A percentile compares a stretch with the other conserved stretches of the same genome.
Conservation (phyloP, 1,140 invertebrate genomes). For the Polyergus mexicanus region DNA sequence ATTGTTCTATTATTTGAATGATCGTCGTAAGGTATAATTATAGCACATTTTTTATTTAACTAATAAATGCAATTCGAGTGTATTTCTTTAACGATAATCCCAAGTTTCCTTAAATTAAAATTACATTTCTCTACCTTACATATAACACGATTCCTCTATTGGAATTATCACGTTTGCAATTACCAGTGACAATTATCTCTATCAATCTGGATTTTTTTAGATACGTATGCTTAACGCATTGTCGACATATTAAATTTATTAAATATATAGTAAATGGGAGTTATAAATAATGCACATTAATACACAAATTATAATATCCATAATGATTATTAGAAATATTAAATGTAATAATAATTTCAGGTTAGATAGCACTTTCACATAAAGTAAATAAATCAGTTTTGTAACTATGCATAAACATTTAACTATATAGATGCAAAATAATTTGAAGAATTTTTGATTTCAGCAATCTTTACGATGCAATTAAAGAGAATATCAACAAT, state of each 20-base stretch:
- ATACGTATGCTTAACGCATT: slow-evolving; percentile 17
- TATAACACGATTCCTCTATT: slow-evolving; percentile 69
- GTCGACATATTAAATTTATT: slow-evolving; percentile 29
- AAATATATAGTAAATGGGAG: slow-evolving; percentile 11
- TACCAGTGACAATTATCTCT: slow-evolving; percentile 50
- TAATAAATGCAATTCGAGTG: slow-evolving; percentile 74
- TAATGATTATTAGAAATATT: not conserved
- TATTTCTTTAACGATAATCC: slow-evolving; percentile 58
- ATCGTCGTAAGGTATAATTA: slow-evolving; percentile 61
- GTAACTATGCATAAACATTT: slow-evolving; percentile 8
- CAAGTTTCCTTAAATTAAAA: slow-evolving; percentile 66
- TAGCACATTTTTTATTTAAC: slow-evolving; percentile 68
- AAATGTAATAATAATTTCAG: slow-evolving; percentile 23
- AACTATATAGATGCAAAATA: slow-evolving; percentile 4
- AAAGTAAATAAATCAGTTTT: slow-evolving; percentile 1
- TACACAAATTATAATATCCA: not conserved
- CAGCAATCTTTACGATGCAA: not conserved
- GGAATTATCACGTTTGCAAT: slow-evolving; percentile 77
- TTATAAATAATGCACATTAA: not conserved
- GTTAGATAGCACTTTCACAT: slow-evolving; percentile 7
- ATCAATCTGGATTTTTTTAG: slow-evolving; percentile 10
- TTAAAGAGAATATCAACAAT: not conserved
- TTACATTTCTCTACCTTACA: slow-evolving; percentile 67
- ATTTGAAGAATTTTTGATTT: not conserved
- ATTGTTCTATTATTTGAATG: slow-evolving; percentile 46